Percentiles rank a stretch among this genome's conserved stretches.
Evolutionary conservation across 1,140 invertebrate genomes (phyloP).

Genomic region (Forficula auricularia): DNA sequence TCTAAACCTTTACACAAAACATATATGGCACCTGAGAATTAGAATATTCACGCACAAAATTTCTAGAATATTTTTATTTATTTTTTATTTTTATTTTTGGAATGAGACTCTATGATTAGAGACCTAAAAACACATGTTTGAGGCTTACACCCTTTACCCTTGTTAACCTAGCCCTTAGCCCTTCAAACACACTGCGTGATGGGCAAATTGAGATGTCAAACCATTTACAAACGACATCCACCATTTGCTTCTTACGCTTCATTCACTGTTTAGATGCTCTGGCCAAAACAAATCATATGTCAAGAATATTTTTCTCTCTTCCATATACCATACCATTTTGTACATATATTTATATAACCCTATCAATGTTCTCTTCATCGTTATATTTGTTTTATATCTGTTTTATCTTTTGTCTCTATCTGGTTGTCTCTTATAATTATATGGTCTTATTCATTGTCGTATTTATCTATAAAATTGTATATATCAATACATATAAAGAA

Average conservation of each 20-base stretch:
- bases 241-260: no score
- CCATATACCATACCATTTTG: slow-evolving; percentile 13
- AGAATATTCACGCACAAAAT: slow-evolving; percentile 2
- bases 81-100: slow-evolving; percentile 4
- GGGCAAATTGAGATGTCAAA: slow-evolving; percentile 1
- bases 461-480: no score
- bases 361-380: no score
- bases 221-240: slow-evolving; percentile 5
- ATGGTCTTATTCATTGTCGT: no score
- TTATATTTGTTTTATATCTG: no score
- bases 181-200: not conserved
- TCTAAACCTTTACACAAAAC: no score
- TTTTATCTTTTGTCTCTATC: no score
- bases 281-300: slow-evolving; percentile 4
- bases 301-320: slow-evolving; percentile 15
- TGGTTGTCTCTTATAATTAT: no score
- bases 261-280: slow-evolving; percentile 30
- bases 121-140: not conserved
- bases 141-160: not conserved
- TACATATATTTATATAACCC: no score
- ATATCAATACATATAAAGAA: no score
- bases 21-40: slow-evolving; percentile 1
- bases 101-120: not conserved
- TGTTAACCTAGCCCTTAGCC: not conserved
- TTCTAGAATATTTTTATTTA: slow-evolving; percentile 3